These are phyloP conservation scores for Hylyphantes graminicola DNA, from an alignment of 1,140 invertebrate genomes.

Conservation along the genomic window DNA sequence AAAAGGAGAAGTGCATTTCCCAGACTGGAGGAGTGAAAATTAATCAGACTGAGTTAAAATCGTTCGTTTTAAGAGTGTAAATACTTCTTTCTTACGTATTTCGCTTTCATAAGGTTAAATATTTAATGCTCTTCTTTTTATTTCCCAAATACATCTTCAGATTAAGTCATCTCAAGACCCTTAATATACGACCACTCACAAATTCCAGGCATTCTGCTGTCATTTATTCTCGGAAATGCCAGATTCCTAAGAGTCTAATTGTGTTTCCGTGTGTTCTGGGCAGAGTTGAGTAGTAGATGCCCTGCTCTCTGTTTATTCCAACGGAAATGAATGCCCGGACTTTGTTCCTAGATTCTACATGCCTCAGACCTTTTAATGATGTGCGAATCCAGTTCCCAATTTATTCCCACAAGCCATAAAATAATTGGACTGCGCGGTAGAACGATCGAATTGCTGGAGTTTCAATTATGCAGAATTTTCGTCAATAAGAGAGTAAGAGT, in stretches of 20 bases:
- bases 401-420: not conserved
- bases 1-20: too few relatives aligned
- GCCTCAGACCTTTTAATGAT: slow-evolving; percentile 6
- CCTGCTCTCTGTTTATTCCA: slow-evolving; percentile 18
- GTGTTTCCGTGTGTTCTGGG: slow-evolving; percentile 24
- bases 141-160: not conserved
- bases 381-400: not conserved
- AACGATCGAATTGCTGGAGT: too few relatives aligned
- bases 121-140: too few relatives aligned
- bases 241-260: slow-evolving; percentile 33
- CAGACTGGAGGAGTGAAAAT: too few relatives aligned
- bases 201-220: not conserved
- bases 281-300: slow-evolving; percentile 23
- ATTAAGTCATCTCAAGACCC: slow-evolving; percentile 1
- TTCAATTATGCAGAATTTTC: too few relatives aligned
- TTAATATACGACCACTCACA: not conserved
- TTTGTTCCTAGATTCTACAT: not conserved
- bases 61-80: too few relatives aligned
- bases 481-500: too few relatives aligned
- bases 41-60: too few relatives aligned
- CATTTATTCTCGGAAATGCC: slow-evolving; percentile 36
- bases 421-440: too few relatives aligned
- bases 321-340: slow-evolving; percentile 19
- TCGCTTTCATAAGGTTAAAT: too few relatives aligned
- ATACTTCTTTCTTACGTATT: too few relatives aligned